Evolutionary conservation across 2,888 invertebrate genomes (phyloP).

Genomic region (Aphodius sticticus): DNA sequence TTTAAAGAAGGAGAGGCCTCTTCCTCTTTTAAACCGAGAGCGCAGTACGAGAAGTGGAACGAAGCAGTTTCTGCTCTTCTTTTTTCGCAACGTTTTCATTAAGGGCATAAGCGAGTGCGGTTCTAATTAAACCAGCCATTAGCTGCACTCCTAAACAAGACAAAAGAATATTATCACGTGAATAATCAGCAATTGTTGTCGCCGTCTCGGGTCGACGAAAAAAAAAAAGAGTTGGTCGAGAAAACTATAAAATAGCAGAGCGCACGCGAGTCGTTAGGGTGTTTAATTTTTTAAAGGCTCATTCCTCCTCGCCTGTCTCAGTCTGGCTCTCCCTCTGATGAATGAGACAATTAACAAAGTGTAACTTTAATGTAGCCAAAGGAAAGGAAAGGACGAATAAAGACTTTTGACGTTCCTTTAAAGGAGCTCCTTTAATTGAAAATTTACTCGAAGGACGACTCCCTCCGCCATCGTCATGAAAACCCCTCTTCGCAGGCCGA

Average conservation of each 20-base stretch:
- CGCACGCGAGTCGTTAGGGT: slow-evolving; percentile 11
- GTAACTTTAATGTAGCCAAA: slow-evolving; percentile 49
- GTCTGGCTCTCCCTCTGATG: slow-evolving; percentile 41
- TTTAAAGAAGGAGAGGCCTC: background rate
- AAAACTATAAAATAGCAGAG: slow-evolving; percentile 30
- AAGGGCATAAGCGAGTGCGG: slow-evolving; percentile 28
- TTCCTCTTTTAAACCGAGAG: background rate
- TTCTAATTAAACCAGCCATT: slow-evolving; percentile 36
- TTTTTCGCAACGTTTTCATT: slow-evolving; percentile 20
- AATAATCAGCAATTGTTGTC: slow-evolving; percentile 35
- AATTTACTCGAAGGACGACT: slow-evolving; percentile 17
- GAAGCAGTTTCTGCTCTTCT: background rate
- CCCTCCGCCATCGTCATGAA: background rate
- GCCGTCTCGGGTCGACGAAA: background rate
- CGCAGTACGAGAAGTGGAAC: background rate
- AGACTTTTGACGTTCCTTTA: slow-evolving; percentile 45
- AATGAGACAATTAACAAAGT: slow-evolving; percentile 51
- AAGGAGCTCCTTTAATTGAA: slow-evolving; percentile 38
- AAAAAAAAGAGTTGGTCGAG: background rate
- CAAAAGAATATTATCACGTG: slow-evolving; percentile 37
- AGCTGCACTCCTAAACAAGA: slow-evolving; percentile 31
- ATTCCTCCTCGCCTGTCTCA: slow-evolving; percentile 24
- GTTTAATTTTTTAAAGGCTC: slow-evolving; percentile 35
- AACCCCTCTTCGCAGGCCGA: background rate
- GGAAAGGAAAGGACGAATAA: slow-evolving; percentile 39